Base-by-base conservation (phyloP, 2,113 vertebrate genomes). In the Psilopogon haemacephalus region DNA sequence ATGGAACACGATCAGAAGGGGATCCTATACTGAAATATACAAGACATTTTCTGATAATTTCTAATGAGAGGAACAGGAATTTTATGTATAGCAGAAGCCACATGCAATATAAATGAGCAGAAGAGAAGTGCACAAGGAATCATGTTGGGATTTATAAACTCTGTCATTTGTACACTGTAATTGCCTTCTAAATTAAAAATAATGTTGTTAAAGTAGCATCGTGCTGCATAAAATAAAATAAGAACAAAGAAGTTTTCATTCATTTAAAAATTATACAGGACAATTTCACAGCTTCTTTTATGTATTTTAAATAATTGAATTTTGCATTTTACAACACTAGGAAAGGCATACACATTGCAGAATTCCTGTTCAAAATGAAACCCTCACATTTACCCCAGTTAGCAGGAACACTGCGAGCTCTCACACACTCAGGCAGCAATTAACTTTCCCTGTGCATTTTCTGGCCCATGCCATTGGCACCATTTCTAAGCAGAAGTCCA, bases 141-240 rank as follows among this genome's bases (percentile, higher is more conserved):
- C 14, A 28, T 15, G 18, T 30, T 90, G 30, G 23, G 55, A 73
- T 85, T 93, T 63, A 84, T 75, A 38, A 86, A 55, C 32, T 73
- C 62, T 95, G 52, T 85, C 5, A 12, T 65, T 40, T 89, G 35
- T 48, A 80, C 9, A 3, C 69, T 72, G 33, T 78, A 86, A 86
- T 63, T 69, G 38, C 40, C 14, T 73, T 71, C 50, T 71, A 85
- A 82, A 85, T 87, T 48, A 80, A 92, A 95, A 89, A 90, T 35
- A 32, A 6, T 63, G n/a, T 32, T 81, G 59, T 72, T 96, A 46
- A 87, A 33, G 28, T 38, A 73, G 2, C 56, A 73, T 18, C 12
- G 16, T 54, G 54, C 30, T 42, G 17, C 77, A 56, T 71, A 37
- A 56, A 85, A 87, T 35, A 81, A 70, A 93, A 60, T 81, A 77